Conservation (phyloP, 2,888 invertebrate species). For the Caradrina clavipalpis region DNA sequence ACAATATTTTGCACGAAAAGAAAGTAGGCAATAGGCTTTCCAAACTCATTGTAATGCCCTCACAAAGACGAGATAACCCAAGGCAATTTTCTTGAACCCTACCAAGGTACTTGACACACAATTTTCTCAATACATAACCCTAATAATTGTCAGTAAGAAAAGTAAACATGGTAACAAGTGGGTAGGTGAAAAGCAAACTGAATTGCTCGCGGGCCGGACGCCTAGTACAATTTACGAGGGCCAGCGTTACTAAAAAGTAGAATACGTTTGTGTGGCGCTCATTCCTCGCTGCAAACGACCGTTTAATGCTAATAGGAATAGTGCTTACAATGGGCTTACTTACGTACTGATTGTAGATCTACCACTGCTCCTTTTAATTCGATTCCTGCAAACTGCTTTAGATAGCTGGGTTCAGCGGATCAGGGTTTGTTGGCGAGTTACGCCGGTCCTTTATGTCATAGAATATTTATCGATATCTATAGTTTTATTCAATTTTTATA, state of each 20-base stretch:
- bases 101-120: constrained; percentile 31
- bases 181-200: constrained; percentile 58
- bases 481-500: too few relatives aligned
- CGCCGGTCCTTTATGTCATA: neutral
- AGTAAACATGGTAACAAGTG: constrained; percentile 59
- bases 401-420: neutral
- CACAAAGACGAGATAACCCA: constrained; percentile 45
- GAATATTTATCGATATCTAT: constrained; percentile 2
- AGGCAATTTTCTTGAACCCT: constrained; percentile 46
- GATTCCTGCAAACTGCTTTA: constrained; percentile 39
- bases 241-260: constrained; percentile 74
- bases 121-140: constrained; percentile 55
- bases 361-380: constrained; percentile 50
- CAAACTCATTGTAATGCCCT: constrained; percentile 37
- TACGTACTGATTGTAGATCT: constrained; percentile 72
- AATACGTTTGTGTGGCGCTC: constrained; percentile 61
- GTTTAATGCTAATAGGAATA: constrained; percentile 82
- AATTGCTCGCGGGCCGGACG: constrained; percentile 73
- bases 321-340: constrained; percentile 81
- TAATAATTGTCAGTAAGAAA: constrained; percentile 61
- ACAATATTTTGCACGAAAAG: constrained; percentile 30
- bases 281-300: constrained; percentile 74
- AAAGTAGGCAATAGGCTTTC: constrained; percentile 37
- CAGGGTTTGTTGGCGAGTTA: neutral
- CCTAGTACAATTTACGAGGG: constrained; percentile 77